These are phyloP conservation scores for Platyura marginata DNA, from an alignment of 1,140 invertebrate species.

Conservation along the genomic window DNA sequence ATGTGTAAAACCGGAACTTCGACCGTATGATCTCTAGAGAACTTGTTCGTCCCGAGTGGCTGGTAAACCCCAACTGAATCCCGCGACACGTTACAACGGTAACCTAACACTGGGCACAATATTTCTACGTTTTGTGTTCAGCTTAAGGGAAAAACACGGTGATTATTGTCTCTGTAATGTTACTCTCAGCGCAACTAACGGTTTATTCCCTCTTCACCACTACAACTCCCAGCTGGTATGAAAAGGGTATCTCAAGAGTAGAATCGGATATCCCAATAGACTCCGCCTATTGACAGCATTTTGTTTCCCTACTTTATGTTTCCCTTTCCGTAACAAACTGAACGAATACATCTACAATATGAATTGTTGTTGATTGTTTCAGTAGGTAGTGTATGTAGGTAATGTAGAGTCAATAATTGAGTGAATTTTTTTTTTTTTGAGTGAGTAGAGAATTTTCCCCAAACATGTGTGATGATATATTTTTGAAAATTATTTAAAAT, in stretches of 20 bases:
- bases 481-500: not conserved
- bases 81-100: constrained; percentile 6
- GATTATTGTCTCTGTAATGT: not conserved
- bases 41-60: constrained; percentile 23
- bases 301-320: not conserved
- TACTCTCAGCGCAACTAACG: constrained; percentile 1
- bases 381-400: not conserved
- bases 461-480: not conserved
- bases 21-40: constrained; percentile 9
- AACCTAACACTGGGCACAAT: not conserved
- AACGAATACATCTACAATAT: not conserved
- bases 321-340: not conserved
- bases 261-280: not conserved
- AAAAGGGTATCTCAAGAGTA: not conserved
- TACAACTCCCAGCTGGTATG: constrained; percentile 1
- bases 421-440: not conserved
- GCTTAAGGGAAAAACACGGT: not conserved
- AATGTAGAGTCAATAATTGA: not conserved
- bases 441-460: not conserved
- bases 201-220: not conserved
- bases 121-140: not conserved
- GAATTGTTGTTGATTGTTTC: not conserved
- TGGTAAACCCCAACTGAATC: constrained; percentile 27
- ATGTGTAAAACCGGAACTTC: too few species aligned
- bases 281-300: not conserved